Percentiles rank a stretch among this genome's conserved stretches.
phyloP scores from a whole-genome alignment of 2,888 invertebrate genomes.

The Acleris holmiana region DNA sequence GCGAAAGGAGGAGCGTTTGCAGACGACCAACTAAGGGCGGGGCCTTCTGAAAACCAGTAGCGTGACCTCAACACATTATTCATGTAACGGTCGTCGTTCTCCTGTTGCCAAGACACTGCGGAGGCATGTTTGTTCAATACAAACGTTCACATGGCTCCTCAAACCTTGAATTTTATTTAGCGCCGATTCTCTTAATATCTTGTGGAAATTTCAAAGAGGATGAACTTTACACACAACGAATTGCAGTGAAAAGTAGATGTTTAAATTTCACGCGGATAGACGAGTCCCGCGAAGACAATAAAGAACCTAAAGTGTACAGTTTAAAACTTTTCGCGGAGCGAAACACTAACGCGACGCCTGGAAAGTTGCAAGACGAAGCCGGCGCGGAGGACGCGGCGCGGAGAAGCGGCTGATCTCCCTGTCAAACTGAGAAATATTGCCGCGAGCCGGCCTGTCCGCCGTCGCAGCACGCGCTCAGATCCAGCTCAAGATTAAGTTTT shows the following conservation, averaged over 20 bases:
- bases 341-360: conserved; percentile 67
- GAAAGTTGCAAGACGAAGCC: conserved; percentile 73
- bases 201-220: conserved; percentile 54
- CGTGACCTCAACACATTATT: conserved; percentile 69
- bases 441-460: conserved; percentile 46
- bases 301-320: conserved; percentile 78
- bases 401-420: conserved; percentile 57
- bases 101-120: conserved; percentile 69
- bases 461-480: conserved; percentile 39
- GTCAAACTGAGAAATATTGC: conserved; percentile 80
- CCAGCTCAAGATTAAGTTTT: conserved; percentile 29
- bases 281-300: conserved; percentile 71
- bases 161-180: conserved; percentile 32
- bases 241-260: conserved; percentile 62
- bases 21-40: conserved; percentile 73
- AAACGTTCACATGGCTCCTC: conserved; percentile 34
- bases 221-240: conserved; percentile 58
- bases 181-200: conserved; percentile 43
- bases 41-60: conserved; percentile 73
- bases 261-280: conserved; percentile 70
- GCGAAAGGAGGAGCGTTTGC: conserved; percentile 76
- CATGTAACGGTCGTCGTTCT: conserved; percentile 67
- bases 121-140: conserved; percentile 66
- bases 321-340: conserved; percentile 73
- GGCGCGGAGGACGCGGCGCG: conserved; percentile 56